Base-by-base conservation (phyloP, 1,140 invertebrate species). In the Littorina saxatilis region DNA sequence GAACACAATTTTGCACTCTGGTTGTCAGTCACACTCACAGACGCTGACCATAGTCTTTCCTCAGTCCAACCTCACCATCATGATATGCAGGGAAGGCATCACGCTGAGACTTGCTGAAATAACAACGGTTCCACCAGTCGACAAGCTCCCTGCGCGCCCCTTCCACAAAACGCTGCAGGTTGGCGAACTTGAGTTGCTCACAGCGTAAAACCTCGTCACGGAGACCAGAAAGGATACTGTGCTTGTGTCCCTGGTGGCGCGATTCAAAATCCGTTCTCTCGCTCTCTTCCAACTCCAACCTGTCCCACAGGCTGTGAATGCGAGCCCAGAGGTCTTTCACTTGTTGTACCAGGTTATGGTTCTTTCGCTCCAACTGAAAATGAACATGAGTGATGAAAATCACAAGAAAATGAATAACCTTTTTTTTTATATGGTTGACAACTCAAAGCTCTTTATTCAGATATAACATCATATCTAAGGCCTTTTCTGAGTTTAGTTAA, bases 41-140 rank as follows among this genome's bases (percentile, higher is more conserved):
- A n/a, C n/a, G n/a, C n/a, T n/a, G n/a, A n/a, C n/a, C n/a, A n/a
- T n/a, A n/a, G n/a, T n/a, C n/a, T n/a, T n/a, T n/a, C n/a, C n/a
- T n/a, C n/a, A n/a, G n/a, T n/a, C n/a, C n/a, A n/a, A n/a, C n/a
- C 88, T 81, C 70, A 90, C 89, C 85, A 47, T 85, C 84, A 70
- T 63, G 79, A 50, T 84, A 90, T 1, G 80, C 72, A 52, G 61
- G 85, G 79, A 97, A 97, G 52, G 93, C 91, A 27, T 94, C 93
- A 29, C 94, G 92, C 83, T 96, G 93, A 50, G 93, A 87, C 68
- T 93, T 91, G 52, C 94, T 94, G 85, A 94, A 95, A 88, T 94
- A 94, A 76, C 96, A 95, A 85, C 94, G 94, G 79, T 96, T 94
- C 96, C 96, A 97, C 92, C 95, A 94, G 72, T 94, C 88, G 75